Evolutionary conservation across 2,797 vertebrate genomes (phyloP), one percentile per base, ranked within the genome.

Genomic region (Anguilla anguilla): DNA sequence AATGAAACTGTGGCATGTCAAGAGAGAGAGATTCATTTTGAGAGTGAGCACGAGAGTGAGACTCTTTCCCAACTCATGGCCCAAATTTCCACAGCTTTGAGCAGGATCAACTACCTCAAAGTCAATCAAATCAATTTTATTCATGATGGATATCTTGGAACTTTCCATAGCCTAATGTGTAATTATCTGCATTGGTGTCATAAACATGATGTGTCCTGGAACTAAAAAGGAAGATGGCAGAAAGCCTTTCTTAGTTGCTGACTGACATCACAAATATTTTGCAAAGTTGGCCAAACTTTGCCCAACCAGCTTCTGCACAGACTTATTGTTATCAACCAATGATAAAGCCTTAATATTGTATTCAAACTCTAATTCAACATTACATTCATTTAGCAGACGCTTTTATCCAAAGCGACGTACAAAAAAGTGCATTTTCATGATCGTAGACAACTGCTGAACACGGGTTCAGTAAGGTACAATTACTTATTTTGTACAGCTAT

Each of bases 261-360:
- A 55, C 19, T 49, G 55, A 19, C 10, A 1, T 35, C 6, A 59
- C 25, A 64, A 22, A 87, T 25, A 35, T 5, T 57, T 39, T 43
- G 22, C 13, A 61, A 49, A 81, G 0, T 15, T 25, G 46, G 39
- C 19, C 9, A 43, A 81, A 25, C 43, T 49, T n/a, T 81, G 19
- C 77, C 43, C 39, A 46, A 49, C 25, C 19, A 51, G 43, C 46
- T 81, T 15, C 31, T 11, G 15, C 74, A 88, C 64, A 88, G 72
- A 84, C 59, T 69, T 86, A 84, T 86, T 89, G 85, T 86, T 85
- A 84, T 81, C 81, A 53, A 85, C 79, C 49, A 57, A 90, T 86
- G 87, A 88, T 86, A 85, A 43, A 49, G 61, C 39, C 28, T 6
- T 35, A 86, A 89, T 89, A 86, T 86, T 85, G 87, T 88, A 83